Conservation (phyloP, 1,140 invertebrate species). For the Gyrodactylus bullatarudis region DNA sequence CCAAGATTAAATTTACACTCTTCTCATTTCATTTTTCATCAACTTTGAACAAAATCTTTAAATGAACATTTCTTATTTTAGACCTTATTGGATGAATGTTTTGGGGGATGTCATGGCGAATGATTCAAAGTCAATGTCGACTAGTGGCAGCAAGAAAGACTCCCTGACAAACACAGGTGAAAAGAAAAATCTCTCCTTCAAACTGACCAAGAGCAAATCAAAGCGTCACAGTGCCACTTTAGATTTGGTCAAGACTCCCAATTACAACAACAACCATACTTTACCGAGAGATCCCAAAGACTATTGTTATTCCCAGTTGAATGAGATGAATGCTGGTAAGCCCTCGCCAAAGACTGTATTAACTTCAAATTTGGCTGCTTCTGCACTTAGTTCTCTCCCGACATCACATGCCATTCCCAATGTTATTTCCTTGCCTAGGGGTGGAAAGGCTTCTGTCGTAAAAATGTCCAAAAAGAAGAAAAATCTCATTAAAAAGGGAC, state of each 20-base stretch:
- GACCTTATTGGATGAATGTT: no score
- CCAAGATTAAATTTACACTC: no score
- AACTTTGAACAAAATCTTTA: no score
- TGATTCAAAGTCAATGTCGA: no score
- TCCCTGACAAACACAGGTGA: neutral
- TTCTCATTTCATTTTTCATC: no score
- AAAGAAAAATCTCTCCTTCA: neutral
- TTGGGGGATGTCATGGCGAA: no score
- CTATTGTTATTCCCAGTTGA: no score
- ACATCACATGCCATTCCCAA: neutral
- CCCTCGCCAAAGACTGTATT: no score
- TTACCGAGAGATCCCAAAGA: no score
- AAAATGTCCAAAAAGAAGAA: neutral
- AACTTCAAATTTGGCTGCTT: neutral
- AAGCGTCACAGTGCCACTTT: neutral
- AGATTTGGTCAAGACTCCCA: neutral
- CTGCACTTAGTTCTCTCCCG: neutral
- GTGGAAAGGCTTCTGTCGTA: neutral
- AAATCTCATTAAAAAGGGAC: neutral
- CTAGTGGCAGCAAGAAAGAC: neutral
- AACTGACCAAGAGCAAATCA: neutral
- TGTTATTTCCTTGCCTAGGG: neutral
- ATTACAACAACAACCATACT: neutral
- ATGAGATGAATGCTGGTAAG: no score
- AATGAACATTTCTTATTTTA: no score